phyloP scores from a whole-genome alignment of 2,113 vertebrate species.

The Embiotoca jacksoni region DNA sequence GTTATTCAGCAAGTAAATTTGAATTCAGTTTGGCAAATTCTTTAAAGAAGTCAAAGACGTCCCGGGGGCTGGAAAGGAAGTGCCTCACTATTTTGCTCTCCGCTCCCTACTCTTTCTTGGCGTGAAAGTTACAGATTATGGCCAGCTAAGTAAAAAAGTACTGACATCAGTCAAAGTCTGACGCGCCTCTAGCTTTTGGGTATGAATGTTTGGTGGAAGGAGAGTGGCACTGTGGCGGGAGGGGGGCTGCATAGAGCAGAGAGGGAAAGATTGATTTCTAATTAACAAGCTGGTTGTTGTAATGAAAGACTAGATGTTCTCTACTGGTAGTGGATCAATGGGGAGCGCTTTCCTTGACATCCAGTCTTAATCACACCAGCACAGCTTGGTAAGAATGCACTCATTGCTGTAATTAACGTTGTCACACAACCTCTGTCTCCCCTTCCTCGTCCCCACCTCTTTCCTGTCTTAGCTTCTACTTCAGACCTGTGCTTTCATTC shows the following conservation, averaged over 20 bases:
- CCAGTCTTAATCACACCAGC: slow-evolving; percentile 73
- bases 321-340: slow-evolving; percentile 74
- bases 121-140: slow-evolving; percentile 61
- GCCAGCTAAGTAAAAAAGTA: slow-evolving; percentile 67
- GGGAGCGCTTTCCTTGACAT: slow-evolving; percentile 66
- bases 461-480: slow-evolving; percentile 39
- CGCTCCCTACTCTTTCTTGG: slow-evolving; percentile 59
- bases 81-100: slow-evolving; percentile 48
- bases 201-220: slow-evolving; percentile 51
- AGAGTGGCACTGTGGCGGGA: slow-evolving; percentile 44
- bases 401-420: slow-evolving; percentile 69
- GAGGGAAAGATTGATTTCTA: slow-evolving; percentile 76
- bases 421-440: slow-evolving; percentile 31
- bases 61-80: slow-evolving; percentile 66
- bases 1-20: slow-evolving; percentile 24
- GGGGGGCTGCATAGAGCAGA: slow-evolving; percentile 24
- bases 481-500: slow-evolving; percentile 39
- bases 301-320: slow-evolving; percentile 77
- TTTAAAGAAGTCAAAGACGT: slow-evolving; percentile 50
- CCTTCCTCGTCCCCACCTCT: slow-evolving; percentile 7
- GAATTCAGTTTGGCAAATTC: slow-evolving; percentile 49
- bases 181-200: slow-evolving; percentile 54
- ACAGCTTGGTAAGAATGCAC: slow-evolving; percentile 56
- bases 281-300: slow-evolving; percentile 76
- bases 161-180: slow-evolving; percentile 63